Conservation (phyloP, 2,113 vertebrate species). For the Mobula birostris region DNA sequence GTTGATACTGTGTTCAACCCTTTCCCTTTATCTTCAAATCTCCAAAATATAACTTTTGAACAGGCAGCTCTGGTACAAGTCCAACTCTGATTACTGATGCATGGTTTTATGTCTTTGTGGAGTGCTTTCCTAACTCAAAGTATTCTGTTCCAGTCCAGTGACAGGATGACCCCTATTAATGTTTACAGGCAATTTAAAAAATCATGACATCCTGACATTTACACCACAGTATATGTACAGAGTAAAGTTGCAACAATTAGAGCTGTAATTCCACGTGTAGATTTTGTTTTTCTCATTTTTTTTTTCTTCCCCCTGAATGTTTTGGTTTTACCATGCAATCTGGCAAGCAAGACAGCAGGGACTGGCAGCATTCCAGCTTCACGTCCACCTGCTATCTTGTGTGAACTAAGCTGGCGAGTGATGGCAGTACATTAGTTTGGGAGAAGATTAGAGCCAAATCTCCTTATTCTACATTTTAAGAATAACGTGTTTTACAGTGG, state of each 20-base stretch:
- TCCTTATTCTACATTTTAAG: background rate
- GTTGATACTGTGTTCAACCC: background rate
- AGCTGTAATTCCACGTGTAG: background rate
- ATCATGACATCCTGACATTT: background rate
- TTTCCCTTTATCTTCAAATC: background rate
- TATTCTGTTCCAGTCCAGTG: background rate
- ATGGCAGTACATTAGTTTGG: background rate
- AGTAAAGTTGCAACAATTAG: background rate
- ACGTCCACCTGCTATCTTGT: background rate
- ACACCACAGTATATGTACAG: background rate
- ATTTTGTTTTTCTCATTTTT: background rate
- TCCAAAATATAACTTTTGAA: background rate
- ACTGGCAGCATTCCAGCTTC: background rate
- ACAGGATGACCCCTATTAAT: background rate
- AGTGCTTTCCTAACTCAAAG: background rate
- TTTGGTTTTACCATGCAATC: background rate
- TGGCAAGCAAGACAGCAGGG: background rate
- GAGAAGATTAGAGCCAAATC: background rate
- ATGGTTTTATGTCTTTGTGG: background rate
- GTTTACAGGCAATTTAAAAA: background rate
- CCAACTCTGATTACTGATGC: background rate
- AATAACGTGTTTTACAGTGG: background rate
- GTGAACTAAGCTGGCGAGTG: background rate
- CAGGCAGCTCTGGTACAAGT: background rate
- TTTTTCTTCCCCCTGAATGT: background rate